These are phyloP conservation scores for Euzophera pinguis DNA, from an alignment of 2,888 invertebrate genomes.

Conservation along the genomic window DNA sequence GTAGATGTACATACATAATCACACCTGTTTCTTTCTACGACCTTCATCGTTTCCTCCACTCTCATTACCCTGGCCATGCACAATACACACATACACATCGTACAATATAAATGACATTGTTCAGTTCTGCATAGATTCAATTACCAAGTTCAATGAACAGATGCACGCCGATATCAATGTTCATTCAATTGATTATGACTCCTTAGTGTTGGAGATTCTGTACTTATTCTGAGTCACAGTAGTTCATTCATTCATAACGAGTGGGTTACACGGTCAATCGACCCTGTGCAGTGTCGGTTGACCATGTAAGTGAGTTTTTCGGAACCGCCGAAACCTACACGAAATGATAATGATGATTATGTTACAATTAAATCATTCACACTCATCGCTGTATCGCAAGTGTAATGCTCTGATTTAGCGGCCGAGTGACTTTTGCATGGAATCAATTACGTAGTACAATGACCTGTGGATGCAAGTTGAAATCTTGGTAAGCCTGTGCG, in stretches of 20 bases:
- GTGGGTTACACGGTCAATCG: too few species aligned
- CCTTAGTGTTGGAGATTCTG: not conserved
- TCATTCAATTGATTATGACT: not conserved
- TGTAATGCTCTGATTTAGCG: slow-evolving; percentile 58
- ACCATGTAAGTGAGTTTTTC: too few species aligned
- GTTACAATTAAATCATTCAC: not conserved
- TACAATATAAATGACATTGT: too few species aligned
- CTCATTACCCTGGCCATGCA: too few species aligned
- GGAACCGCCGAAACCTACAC: too few species aligned
- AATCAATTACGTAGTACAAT: slow-evolving; percentile 48
- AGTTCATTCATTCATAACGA: too few species aligned
- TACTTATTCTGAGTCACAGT: not conserved
- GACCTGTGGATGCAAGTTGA: slow-evolving; percentile 30
- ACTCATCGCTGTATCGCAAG: slow-evolving; percentile 24
- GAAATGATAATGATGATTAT: not conserved
- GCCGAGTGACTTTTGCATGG: slow-evolving; percentile 61
- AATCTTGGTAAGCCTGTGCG: not conserved
- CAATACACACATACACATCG: too few species aligned
- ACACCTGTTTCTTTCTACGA: too few species aligned
- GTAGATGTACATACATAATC: too few species aligned
- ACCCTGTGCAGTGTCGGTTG: too few species aligned
- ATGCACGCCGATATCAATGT: not conserved
- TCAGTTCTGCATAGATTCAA: not conserved
- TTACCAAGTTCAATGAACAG: not conserved
- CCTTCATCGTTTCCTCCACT: too few species aligned